Percentiles rank a stretch among this genome's conserved stretches.
Conservation (phyloP, 2,113 vertebrate genomes). For the Nycticryphes semicollaris region DNA sequence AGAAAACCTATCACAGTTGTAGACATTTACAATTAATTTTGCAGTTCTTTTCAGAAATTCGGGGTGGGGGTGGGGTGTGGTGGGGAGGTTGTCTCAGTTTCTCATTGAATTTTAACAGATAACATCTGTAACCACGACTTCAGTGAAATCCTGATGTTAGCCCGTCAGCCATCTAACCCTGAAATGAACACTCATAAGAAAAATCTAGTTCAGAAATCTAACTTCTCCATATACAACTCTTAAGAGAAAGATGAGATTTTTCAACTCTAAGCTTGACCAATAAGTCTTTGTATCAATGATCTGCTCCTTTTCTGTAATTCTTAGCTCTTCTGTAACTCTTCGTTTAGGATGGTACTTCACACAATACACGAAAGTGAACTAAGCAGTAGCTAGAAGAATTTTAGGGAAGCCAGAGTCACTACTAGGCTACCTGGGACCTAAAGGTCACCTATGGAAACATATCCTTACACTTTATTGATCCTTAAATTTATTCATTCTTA, state of each 20-base stretch:
- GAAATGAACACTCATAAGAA: neutral
- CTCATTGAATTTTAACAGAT: neutral
- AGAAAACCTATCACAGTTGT: neutral
- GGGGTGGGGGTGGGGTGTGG: no score
- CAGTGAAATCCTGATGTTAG: neutral
- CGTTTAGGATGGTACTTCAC: neutral
- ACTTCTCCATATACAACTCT: neutral
- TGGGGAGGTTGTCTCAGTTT: neutral
- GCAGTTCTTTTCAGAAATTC: neutral
- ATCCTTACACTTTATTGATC: neutral
- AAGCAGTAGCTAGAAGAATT: neutral
- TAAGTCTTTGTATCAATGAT: neutral
- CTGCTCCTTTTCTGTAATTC: neutral
- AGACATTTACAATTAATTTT: neutral
- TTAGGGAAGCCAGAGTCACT: neutral
- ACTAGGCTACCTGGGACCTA: neutral
- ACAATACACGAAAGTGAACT: neutral
- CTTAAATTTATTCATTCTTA: neutral
- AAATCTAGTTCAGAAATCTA: neutral
- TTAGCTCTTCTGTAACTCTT: neutral
- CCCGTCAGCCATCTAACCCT: neutral
- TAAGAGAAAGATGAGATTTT: neutral
- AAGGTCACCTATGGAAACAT: neutral
- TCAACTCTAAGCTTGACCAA: neutral
- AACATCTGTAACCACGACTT: neutral